phyloP scores from a whole-genome alignment of 2,888 invertebrate genomes.

The Drosophila picticornis region DNA sequence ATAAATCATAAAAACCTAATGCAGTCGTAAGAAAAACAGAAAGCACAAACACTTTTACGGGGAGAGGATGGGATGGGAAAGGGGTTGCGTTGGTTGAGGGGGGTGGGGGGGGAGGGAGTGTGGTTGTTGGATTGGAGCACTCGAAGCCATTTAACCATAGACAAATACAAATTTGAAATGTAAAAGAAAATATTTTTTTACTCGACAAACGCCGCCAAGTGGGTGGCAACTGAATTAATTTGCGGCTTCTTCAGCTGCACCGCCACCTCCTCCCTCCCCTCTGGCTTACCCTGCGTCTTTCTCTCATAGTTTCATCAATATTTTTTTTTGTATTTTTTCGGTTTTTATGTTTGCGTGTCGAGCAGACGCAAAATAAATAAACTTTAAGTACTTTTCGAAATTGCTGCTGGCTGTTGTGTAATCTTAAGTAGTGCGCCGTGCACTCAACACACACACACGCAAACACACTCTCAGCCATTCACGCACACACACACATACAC shows the following conservation, averaged over 20 bases:
- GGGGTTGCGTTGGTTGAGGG: not conserved
- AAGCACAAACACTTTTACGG: not conserved
- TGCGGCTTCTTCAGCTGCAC: conserved; percentile 44
- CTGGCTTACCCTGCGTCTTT: not conserved
- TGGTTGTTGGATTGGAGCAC: conserved; percentile 25
- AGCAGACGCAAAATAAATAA: conserved; percentile 78
- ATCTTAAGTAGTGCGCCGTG: conserved; percentile 79
- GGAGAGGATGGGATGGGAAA: too few species aligned
- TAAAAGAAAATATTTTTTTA: conserved; percentile 76
- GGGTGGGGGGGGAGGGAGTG: not conserved
- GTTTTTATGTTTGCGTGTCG: conserved; percentile 79
- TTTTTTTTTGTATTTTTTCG: conserved; percentile 27
- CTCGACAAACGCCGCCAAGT: conserved; percentile 66
- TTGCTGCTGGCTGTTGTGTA: conserved; percentile 76
- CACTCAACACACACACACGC: conserved; percentile 52
- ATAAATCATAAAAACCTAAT: conserved; percentile 70
- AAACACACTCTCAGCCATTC: conserved; percentile 29
- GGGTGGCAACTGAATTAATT: conserved; percentile 82
- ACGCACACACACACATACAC: conserved; percentile 24
- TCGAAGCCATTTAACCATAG: conserved; percentile 45
- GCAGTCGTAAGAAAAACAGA: conserved; percentile 35
- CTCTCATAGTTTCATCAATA: conserved; percentile 62
- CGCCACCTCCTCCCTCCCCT: not conserved
- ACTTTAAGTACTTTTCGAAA: conserved; percentile 82
- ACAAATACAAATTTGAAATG: conserved; percentile 59